These are phyloP conservation scores for Balaeniceps rex DNA, from an alignment of 2,113 vertebrate species.

Conservation along the genomic window DNA sequence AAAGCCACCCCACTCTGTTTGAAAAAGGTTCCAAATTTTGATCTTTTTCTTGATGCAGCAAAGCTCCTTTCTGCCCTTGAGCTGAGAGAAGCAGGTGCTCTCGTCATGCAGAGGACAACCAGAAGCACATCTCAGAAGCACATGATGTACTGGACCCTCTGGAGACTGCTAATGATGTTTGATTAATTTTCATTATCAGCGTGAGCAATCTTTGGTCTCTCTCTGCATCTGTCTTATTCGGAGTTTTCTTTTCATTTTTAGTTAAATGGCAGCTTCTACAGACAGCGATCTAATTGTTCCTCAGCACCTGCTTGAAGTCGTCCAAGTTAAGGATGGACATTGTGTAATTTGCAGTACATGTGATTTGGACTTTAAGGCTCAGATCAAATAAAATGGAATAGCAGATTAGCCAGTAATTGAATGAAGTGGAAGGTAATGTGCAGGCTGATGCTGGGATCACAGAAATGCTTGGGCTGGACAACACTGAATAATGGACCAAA, in stretches of 20 bases:
- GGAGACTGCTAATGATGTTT: conserved; percentile 43
- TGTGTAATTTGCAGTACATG: neutral
- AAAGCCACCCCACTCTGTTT: neutral
- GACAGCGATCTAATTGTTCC: conserved; percentile 36
- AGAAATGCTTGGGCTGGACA: neutral
- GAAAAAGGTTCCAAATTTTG: neutral
- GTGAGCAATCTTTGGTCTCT: conserved; percentile 10
- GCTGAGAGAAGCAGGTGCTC: neutral
- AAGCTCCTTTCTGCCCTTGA: neutral
- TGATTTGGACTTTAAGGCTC: neutral
- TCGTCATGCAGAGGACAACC: neutral
- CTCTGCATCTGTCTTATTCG: conserved; percentile 39
- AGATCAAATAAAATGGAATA: conserved; percentile 11
- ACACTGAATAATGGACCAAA: neutral
- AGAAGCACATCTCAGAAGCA: conserved; percentile 4
- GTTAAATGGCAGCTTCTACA: conserved; percentile 10
- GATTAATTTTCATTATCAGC: conserved; percentile 51
- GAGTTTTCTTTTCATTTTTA: conserved; percentile 8
- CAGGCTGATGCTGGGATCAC: neutral
- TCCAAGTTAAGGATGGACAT: neutral
- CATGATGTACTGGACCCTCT: conserved; percentile 26
- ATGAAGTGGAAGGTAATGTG: neutral
- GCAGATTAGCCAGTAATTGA: conserved; percentile 8
- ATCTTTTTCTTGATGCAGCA: neutral
- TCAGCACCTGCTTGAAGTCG: neutral